phyloP scores from a whole-genome alignment of 92 coral and sea anemone genomes.

The Palythoa grandis region DNA sequence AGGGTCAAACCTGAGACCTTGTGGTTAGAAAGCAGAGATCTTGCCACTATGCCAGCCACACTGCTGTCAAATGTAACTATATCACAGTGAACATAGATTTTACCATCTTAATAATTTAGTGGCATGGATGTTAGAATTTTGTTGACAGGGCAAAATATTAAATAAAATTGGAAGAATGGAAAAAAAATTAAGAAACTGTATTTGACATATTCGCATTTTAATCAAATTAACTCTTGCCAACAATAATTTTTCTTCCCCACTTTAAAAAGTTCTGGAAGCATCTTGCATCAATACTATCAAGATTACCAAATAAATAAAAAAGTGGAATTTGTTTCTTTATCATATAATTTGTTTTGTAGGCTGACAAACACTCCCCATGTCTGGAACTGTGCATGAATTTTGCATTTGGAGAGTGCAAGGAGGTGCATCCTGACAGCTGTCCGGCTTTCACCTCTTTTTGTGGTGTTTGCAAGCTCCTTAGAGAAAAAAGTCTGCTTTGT shows the following conservation, averaged over 20 bases:
- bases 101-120: conserved; percentile 7
- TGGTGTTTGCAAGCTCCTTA: background rate
- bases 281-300: background rate
- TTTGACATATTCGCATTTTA: background rate
- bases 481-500: too few species aligned
- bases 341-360: conserved; percentile 6
- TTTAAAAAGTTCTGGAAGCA: background rate
- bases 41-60: background rate
- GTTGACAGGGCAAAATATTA: conserved; percentile 1
- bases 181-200: background rate
- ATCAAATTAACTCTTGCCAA: background rate
- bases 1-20: background rate
- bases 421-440: conserved; percentile 45
- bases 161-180: conserved; percentile 17
- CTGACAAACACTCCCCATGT: conserved; percentile 19
- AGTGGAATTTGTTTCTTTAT: conserved; percentile 3
- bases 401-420: conserved; percentile 40
- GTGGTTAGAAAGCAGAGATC: conserved; percentile 5
- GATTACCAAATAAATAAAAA: background rate
- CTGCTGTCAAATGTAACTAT: background rate
- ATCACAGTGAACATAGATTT: background rate
- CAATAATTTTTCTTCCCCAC: background rate
- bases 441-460: conserved; percentile 33
- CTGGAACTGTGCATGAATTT: background rate
- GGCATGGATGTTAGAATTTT: conserved; percentile 25